phyloP scores from a whole-genome alignment of 2,113 vertebrate species.

The Anseranas semipalmata region DNA sequence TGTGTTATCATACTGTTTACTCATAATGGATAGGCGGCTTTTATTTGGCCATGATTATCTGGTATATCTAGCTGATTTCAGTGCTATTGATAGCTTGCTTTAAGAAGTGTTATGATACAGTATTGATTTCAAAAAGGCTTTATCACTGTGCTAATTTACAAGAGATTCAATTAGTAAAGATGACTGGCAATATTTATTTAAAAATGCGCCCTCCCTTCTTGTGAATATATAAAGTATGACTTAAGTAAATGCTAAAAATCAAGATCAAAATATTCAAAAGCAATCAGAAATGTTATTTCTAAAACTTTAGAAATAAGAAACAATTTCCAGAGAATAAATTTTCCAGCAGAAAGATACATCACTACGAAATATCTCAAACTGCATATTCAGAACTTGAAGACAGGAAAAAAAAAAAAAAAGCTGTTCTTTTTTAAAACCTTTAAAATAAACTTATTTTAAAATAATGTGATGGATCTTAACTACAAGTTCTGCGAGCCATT shows the following conservation, averaged over 20 bases:
- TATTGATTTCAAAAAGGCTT: constrained; percentile 23
- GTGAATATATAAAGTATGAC: neutral
- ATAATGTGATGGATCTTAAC: neutral
- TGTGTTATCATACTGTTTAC: neutral
- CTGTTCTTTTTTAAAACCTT: neutral
- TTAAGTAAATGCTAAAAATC: neutral
- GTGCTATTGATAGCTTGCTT: neutral
- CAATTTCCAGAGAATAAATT: neutral
- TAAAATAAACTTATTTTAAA: neutral
- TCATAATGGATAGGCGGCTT: neutral
- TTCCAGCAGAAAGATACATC: neutral
- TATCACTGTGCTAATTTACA: neutral
- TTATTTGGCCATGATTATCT: neutral
- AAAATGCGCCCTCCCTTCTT: neutral
- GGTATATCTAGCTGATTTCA: neutral
- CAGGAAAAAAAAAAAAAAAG: neutral
- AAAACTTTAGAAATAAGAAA: neutral
- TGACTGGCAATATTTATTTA: neutral
- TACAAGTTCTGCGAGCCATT: neutral
- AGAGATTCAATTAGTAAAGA: constrained; percentile 38
- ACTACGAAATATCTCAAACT: neutral
- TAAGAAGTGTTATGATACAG: neutral
- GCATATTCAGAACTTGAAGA: neutral
- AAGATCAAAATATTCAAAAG: neutral
- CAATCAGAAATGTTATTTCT: neutral